Percentiles rank a stretch among this genome's conserved stretches.
Evolutionary conservation across 2,113 vertebrate species (phyloP).

Genomic region (Chamaea fasciata): DNA sequence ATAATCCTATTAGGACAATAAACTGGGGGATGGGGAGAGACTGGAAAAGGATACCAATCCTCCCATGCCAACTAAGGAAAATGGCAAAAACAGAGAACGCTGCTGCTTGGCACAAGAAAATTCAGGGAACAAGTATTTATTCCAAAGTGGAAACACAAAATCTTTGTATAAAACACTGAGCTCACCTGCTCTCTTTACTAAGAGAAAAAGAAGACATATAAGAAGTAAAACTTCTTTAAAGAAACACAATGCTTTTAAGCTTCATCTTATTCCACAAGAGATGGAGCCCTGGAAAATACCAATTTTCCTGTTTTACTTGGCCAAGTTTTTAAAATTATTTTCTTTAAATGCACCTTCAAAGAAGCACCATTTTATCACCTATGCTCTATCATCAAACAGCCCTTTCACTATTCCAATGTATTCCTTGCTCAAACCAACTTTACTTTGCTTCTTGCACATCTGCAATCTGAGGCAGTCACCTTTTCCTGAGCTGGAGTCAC

Average conservation of each 20-base stretch:
- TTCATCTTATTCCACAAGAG: background rate
- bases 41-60: background rate
- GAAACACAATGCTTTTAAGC: background rate
- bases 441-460: background rate
- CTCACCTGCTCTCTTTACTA: background rate
- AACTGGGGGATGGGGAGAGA: background rate
- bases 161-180: background rate
- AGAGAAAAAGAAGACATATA: background rate
- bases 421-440: background rate
- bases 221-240: background rate
- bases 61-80: background rate
- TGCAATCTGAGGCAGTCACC: background rate
- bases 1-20: background rate
- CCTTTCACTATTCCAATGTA: background rate
- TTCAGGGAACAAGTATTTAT: background rate
- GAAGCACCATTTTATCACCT: background rate
- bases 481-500: accelerated
- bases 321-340: background rate
- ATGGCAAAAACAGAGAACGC: background rate
- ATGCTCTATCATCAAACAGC: background rate
- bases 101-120: background rate
- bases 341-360: background rate
- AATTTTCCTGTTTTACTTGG: background rate
- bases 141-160: background rate
- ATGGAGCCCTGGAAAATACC: background rate